Evolutionary conservation across 2,113 vertebrate species (phyloP).

Genomic region (Neopipo cinnamomea): DNA sequence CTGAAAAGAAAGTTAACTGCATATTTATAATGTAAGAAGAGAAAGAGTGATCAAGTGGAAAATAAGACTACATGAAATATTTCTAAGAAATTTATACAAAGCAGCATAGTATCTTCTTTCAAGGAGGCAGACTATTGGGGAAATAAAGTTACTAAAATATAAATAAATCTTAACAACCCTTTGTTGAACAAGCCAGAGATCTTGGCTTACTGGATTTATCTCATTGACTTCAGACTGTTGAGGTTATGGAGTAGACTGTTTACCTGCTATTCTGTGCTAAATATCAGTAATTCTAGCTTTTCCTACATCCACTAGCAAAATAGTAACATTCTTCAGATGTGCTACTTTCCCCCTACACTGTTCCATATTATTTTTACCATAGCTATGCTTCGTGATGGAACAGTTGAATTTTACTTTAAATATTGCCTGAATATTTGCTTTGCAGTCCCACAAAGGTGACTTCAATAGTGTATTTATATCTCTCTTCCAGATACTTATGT

Average conservation of each 20-base stretch:
- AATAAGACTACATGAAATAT: neutral
- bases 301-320: neutral
- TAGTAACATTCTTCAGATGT: neutral
- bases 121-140: neutral
- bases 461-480: neutral
- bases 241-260: neutral
- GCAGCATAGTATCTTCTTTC: neutral
- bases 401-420: neutral
- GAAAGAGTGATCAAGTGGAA: neutral
- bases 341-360: rapidly evolving
- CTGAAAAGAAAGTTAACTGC: neutral
- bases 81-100: neutral
- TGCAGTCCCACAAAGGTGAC: neutral
- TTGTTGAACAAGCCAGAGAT: neutral
- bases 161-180: neutral
- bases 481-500: neutral
- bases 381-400: neutral
- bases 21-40: neutral
- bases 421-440: neutral
- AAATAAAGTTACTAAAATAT: neutral
- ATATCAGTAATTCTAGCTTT: neutral
- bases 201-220: neutral
- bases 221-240: neutral
- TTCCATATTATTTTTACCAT: neutral
- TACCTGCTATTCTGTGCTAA: neutral